phyloP scores from a whole-genome alignment of 2,113 vertebrate genomes.

The rabbit (Oryctolagus cuniculus) region DNA sequence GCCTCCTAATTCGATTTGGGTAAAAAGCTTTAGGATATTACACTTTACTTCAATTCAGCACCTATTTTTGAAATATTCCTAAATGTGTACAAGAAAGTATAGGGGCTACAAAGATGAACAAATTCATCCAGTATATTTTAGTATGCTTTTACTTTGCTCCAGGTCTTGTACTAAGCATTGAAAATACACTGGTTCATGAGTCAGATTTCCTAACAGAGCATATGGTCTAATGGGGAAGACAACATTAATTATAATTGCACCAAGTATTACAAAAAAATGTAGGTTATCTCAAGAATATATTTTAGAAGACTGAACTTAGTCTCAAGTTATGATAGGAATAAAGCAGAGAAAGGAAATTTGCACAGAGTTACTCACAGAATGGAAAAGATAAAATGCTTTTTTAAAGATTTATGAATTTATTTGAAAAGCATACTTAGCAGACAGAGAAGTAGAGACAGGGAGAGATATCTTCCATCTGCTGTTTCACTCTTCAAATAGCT shows the following conservation, averaged over 20 bases:
- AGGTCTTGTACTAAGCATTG: neutral
- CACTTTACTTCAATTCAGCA: neutral
- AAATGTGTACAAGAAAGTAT: neutral
- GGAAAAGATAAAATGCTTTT: neutral
- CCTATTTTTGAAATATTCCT: neutral
- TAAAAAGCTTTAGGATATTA: neutral
- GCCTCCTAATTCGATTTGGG: neutral
- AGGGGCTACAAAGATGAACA: neutral
- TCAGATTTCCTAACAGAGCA: neutral
- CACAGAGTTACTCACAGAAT: neutral
- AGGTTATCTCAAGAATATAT: neutral
- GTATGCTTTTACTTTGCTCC: neutral
- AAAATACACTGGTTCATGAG: neutral
- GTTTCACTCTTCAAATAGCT: too few species aligned
- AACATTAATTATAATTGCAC: neutral
- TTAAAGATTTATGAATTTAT: too few species aligned
- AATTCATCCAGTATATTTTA: neutral
- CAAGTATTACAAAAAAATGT: neutral
- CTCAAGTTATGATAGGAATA: neutral
- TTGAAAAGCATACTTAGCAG: too few species aligned
- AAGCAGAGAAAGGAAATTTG: neutral
- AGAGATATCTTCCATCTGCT: too few species aligned
- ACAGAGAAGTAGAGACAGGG: too few species aligned
- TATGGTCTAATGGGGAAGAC: neutral
- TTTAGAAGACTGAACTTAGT: neutral